These are phyloP conservation scores for Acrobasis consociella DNA, from an alignment of 2,888 invertebrate species.

Conservation along the genomic window DNA sequence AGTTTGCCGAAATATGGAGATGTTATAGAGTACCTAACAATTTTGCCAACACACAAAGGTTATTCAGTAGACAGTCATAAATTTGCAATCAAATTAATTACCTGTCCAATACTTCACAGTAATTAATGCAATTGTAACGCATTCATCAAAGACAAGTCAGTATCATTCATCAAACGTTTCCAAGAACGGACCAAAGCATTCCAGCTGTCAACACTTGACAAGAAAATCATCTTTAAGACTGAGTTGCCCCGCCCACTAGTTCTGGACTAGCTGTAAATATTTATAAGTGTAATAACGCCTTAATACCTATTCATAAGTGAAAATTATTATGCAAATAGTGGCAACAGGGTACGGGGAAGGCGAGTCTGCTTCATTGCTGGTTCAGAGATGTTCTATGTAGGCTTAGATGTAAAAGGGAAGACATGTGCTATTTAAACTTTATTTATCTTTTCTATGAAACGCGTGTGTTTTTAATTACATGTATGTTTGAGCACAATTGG, in stretches of 20 bases:
- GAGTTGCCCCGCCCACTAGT: constrained; percentile 55
- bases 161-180: constrained; percentile 63
- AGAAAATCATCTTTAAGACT: constrained; percentile 60
- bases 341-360: constrained; percentile 63
- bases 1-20: no score
- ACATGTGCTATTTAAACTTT: neutral
- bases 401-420: constrained; percentile 8
- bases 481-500: no score
- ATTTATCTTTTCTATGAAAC: no score
- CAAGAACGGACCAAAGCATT: constrained; percentile 56
- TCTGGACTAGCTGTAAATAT: constrained; percentile 71
- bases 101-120: constrained; percentile 10
- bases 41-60: neutral
- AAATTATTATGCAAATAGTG: constrained; percentile 81
- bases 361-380: constrained; percentile 65
- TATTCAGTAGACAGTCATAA: neutral
- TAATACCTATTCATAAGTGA: constrained; percentile 82
- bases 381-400: constrained; percentile 23
- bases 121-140: constrained; percentile 45
- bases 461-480: no score
- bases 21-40: no score
- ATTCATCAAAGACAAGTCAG: constrained; percentile 62
- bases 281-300: constrained; percentile 78
- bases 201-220: constrained; percentile 65
- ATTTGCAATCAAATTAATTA: neutral